Conservation (phyloP, 2,113 vertebrate species). For the Platycercus adscitus region DNA sequence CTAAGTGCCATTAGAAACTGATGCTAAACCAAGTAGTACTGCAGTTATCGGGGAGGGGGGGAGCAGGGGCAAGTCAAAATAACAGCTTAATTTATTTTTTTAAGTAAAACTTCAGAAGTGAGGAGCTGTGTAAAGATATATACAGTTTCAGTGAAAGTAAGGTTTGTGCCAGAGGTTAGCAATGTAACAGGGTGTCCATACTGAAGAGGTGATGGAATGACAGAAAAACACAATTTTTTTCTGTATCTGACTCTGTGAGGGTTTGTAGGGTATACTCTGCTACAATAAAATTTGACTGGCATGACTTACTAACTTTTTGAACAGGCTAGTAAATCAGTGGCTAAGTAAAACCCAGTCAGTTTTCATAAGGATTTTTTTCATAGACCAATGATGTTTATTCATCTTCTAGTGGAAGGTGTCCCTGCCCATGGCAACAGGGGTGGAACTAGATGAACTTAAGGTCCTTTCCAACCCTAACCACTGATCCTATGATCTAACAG, state of each 20-base stretch:
- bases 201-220: background rate
- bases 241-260: fast-evolving
- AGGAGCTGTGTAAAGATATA: background rate
- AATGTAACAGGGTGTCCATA: background rate
- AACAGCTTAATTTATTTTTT: background rate
- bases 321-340: background rate
- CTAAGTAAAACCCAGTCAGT: background rate
- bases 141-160: background rate
- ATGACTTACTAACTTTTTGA: background rate
- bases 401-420: background rate
- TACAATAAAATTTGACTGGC: background rate
- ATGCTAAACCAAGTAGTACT: background rate
- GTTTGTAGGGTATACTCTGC: background rate
- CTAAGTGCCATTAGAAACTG: background rate
- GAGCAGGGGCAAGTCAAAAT: background rate
- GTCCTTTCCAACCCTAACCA: background rate
- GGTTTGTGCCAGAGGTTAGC: background rate
- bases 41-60: background rate
- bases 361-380: background rate
- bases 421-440: background rate
- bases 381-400: background rate
- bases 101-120: background rate
- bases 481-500: background rate
- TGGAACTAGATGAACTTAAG: background rate
- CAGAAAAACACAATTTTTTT: background rate